Evolutionary conservation across 2,797 vertebrate genomes (phyloP), one percentile per base, ranked within the genome.

Genomic region (Aldrovandia affinis): DNA sequence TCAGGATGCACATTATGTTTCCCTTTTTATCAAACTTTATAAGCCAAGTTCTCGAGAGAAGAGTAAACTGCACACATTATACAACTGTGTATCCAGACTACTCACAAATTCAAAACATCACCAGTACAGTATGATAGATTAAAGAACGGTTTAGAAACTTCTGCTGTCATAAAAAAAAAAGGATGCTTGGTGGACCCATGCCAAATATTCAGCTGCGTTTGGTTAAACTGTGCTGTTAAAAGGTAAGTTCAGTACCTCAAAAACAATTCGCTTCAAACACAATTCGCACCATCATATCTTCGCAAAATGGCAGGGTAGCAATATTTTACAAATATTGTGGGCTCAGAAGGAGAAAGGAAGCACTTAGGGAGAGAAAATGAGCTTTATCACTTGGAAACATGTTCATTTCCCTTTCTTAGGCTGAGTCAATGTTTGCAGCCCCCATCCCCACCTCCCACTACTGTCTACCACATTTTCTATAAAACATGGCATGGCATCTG

Each of bases 131-230:
- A 70, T 12, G 14, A 39, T 33, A 70, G 68, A 73, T 73, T 39
- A 73, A 73, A 73, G 1, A 68, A 68, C 30, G 68, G 30, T 73
- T 73, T 73, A 73, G 68, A 12, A 39, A 73, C 57, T 33, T 68
- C 2, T 28, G 28, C 28, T 12, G 12, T 33, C 5, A 4, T 63
- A 68, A 68, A 30, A 61, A 61, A 3, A 63, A 63, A 55, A 59
- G n/a, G 57, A 20, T 5, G 2, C 28, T 30, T 20, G 4, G 15
- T 36, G 65, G 33, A 22, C 68, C 68, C 36, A 7, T 30, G 28
- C 10, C 61, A 12, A 65, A 65, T 10, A 12, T 33, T 65, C 61
- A 30, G n/a, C 28, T 2, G 28, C 28, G 12, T 33, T 65, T 12
- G 61, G 30, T 73, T 73, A 22, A 42, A 39, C 36, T 73, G 4